Conservation (phyloP, 2,797 vertebrate genomes). For the Myioborus melanocephalus region DNA sequence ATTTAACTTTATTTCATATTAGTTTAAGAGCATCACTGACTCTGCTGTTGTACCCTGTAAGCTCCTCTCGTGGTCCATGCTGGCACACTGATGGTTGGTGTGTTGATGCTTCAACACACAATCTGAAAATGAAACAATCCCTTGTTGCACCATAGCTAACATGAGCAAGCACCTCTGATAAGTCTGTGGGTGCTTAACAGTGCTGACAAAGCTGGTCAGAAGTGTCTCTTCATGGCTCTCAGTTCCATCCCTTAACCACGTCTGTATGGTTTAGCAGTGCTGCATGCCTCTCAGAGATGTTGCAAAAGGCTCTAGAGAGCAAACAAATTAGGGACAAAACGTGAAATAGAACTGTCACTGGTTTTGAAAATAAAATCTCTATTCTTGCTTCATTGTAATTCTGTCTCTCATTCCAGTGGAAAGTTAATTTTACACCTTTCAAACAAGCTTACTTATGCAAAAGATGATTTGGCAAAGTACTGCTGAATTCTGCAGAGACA, state of each 20-base stretch:
- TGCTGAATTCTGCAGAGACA: neutral
- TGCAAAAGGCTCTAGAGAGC: neutral
- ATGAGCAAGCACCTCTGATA: neutral
- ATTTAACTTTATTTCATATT: neutral
- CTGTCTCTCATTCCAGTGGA: neutral
- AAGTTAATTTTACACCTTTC: neutral
- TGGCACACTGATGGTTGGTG: neutral
- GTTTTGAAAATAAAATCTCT: neutral
- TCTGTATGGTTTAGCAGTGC: neutral
- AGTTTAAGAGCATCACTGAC: neutral
- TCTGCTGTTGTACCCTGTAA: neutral
- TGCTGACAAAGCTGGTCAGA: neutral
- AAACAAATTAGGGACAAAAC: neutral
- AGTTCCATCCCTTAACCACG: neutral
- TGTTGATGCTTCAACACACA: neutral
- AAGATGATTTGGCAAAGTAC: neutral
- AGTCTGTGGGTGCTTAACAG: neutral
- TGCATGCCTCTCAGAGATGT: rapidly evolving
- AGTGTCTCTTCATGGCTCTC: neutral
- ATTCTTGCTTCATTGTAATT: neutral
- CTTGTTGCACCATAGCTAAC: neutral
- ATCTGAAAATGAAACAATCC: neutral
- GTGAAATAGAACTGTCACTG: neutral
- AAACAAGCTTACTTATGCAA: neutral
- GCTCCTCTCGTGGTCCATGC: neutral